Conservation (phyloP, 1,140 invertebrate species). For the Leptopilina boulardi region DNA sequence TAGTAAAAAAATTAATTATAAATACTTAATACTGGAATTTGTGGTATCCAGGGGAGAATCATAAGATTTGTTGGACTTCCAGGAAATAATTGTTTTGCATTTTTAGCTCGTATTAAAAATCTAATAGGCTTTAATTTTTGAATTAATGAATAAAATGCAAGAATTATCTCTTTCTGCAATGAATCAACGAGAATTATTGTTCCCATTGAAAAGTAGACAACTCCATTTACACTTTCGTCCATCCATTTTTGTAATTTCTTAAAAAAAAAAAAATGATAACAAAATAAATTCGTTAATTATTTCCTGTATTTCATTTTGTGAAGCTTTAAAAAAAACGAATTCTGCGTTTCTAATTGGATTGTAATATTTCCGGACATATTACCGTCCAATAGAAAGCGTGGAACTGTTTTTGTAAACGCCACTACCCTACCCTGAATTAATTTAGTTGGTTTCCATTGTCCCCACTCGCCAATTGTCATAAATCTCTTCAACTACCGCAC, state of each 20-base stretch:
- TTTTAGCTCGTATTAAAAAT: constrained; percentile 54
- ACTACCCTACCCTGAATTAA: too few relatives aligned
- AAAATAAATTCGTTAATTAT: too few relatives aligned
- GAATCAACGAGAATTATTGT: constrained; percentile 45
- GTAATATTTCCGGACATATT: too few relatives aligned
- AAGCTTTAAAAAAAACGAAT: too few relatives aligned
- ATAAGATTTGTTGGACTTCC: constrained; percentile 50
- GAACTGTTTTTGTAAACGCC: too few relatives aligned
- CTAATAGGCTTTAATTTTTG: constrained; percentile 55
- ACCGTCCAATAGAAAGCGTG: too few relatives aligned
- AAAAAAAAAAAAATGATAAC: background rate
- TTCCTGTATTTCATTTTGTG: too few relatives aligned
- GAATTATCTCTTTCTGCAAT: constrained; percentile 22
- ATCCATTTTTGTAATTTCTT: constrained; percentile 51
- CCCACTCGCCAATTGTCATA: too few relatives aligned
- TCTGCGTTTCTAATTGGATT: too few relatives aligned
- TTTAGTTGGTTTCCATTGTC: too few relatives aligned
- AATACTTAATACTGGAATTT: constrained; percentile 71
- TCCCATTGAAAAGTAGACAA: constrained; percentile 45
- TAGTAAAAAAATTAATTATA: background rate
- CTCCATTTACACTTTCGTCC: constrained; percentile 42
- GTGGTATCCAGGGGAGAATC: constrained; percentile 48
- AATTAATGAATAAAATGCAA: constrained; percentile 37
- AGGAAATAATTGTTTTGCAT: constrained; percentile 42
- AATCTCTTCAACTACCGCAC: too few relatives aligned